Evolutionary conservation across 23 tunicate genomes (phyloP).

Genomic region (Diplosoma virens): DNA sequence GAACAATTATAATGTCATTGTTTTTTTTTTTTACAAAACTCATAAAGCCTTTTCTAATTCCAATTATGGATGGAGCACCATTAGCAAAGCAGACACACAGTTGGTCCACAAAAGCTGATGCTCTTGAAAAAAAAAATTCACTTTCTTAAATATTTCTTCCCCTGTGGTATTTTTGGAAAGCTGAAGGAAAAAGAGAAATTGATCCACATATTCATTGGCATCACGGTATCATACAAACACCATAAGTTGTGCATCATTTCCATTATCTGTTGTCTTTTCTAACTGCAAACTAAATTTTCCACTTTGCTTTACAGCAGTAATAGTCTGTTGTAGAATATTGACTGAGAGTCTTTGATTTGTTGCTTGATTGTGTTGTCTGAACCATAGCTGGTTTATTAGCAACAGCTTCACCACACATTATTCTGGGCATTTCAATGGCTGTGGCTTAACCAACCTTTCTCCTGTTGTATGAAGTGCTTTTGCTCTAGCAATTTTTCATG

Average conservation of each 20-base stretch:
- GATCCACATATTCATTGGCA: too few relatives aligned
- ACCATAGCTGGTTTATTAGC: too few relatives aligned
- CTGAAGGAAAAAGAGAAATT: constrained; percentile 11
- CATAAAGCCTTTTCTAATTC: too few relatives aligned
- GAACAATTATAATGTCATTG: constrained; percentile 20
- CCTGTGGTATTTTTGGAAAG: constrained; percentile 2
- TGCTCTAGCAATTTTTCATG: too few relatives aligned
- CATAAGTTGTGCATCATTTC: too few relatives aligned
- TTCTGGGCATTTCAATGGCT: too few relatives aligned
- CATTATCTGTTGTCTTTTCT: too few relatives aligned
- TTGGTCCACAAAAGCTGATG: constrained; percentile 10
- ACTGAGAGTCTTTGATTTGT: constrained; percentile 40
- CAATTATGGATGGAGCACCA: constrained; percentile 6
- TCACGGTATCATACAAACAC: constrained; percentile 22
- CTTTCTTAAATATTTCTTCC: constrained; percentile 1
- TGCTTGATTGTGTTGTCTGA: constrained; percentile 31
- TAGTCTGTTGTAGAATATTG: constrained; percentile 8
- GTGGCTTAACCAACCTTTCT: too few relatives aligned
- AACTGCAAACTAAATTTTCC: constrained; percentile 45
- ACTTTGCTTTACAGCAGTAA: constrained; percentile 43
- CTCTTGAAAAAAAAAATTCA: constrained; percentile 2
- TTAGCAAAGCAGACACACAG: constrained; percentile 7
- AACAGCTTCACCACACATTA: too few relatives aligned
- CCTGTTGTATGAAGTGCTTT: too few relatives aligned
- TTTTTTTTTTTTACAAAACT: not conserved